Evolutionary conservation across 2,113 vertebrate species (phyloP).

Genomic region (Microcebus jonahi): DNA sequence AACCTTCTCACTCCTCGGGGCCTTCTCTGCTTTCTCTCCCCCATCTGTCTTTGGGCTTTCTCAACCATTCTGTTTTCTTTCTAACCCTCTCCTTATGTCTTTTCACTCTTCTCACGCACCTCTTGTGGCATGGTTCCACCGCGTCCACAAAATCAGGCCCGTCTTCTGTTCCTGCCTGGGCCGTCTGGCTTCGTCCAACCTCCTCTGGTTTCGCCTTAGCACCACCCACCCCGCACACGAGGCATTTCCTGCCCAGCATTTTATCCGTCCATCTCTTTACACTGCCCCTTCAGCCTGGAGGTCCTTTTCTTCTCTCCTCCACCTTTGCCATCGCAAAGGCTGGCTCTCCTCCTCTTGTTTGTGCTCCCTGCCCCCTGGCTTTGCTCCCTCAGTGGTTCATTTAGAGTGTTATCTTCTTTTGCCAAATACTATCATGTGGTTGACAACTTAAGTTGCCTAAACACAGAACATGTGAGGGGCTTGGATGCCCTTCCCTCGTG

Average conservation of each 20-base stretch:
- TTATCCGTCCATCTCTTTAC: fast-evolving
- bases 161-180: neutral
- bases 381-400: neutral
- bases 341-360: neutral
- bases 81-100: neutral
- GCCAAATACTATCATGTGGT: neutral
- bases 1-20: neutral
- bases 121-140: neutral
- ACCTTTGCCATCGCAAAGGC: neutral
- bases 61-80: neutral
- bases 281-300: neutral
- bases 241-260: neutral
- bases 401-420: neutral
- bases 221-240: too few species aligned
- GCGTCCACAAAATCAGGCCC: neutral
- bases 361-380: fast-evolving
- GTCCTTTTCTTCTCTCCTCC: neutral
- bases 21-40: neutral
- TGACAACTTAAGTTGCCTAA: neutral
- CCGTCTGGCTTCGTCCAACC: neutral
- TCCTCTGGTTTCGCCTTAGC: neutral
- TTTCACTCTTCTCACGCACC: neutral
- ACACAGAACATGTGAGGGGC: neutral
- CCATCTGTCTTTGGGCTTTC: fast-evolving
- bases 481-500: neutral